Percentiles rank a stretch among this genome's conserved stretches.
Conservation (phyloP, 2,797 vertebrate genomes). For the Melanotaenia boesemani region DNA sequence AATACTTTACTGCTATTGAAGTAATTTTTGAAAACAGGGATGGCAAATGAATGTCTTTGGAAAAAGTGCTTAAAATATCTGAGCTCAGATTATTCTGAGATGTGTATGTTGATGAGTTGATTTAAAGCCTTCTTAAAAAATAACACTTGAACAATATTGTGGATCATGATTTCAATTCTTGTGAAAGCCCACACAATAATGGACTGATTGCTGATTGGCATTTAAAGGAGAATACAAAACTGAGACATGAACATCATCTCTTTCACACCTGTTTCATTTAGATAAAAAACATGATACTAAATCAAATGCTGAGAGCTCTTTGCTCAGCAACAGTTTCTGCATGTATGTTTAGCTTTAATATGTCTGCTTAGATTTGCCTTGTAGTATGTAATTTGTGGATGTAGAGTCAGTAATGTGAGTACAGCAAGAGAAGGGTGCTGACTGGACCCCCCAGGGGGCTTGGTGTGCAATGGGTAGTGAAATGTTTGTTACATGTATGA, state of each 20-base stretch:
- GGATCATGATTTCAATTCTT: background rate
- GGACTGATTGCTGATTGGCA: background rate
- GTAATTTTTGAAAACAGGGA: background rate
- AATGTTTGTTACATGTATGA: constrained; percentile 54
- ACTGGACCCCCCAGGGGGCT: constrained; percentile 43
- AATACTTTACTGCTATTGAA: background rate
- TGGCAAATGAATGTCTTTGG: background rate
- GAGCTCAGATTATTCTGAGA: background rate
- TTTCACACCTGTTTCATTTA: background rate
- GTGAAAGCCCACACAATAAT: background rate
- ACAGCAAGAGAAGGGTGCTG: constrained; percentile 36
- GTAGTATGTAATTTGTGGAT: constrained; percentile 14
- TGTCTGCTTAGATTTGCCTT: background rate
- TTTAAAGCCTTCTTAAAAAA: background rate
- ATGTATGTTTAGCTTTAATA: constrained; percentile 6
- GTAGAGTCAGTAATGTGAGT: constrained; percentile 16
- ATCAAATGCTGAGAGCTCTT: background rate
- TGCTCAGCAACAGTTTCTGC: background rate
- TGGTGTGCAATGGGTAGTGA: constrained; percentile 53
- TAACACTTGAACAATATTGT: background rate
- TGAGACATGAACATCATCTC: background rate
- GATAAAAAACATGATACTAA: background rate
- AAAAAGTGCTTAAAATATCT: background rate
- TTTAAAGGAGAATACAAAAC: background rate
- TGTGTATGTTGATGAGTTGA: background rate